Conservation (phyloP, 2,797 vertebrate genomes). For the Falco peregrinus region DNA sequence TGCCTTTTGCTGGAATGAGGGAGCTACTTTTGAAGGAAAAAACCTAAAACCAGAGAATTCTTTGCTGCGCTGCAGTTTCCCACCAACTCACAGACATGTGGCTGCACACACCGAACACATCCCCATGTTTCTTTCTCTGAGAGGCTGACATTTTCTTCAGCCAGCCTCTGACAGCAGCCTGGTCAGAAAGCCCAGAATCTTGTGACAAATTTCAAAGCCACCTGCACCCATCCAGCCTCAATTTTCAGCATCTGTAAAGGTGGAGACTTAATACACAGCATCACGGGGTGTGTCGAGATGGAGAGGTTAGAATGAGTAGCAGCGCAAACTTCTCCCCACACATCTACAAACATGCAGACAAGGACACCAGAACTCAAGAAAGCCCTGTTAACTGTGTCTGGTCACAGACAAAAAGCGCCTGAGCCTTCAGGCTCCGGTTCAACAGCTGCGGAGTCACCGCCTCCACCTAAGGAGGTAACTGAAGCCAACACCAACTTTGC, state of each 20-base stretch:
- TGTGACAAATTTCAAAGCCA: background rate
- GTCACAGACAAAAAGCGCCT: rapidly evolving
- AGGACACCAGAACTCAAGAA: background rate
- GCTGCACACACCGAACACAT: background rate
- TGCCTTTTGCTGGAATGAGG: background rate
- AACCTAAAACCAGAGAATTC: background rate
- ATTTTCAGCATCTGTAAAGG: background rate
- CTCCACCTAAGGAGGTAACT: background rate
- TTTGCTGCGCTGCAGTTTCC: background rate
- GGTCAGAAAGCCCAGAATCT: background rate
- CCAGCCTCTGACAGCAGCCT: background rate
- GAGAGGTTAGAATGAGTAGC: background rate
- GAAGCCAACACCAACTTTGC: background rate
- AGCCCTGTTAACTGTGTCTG: background rate
- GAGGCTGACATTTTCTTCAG: background rate
- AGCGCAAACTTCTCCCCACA: background rate
- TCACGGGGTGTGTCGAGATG: background rate
- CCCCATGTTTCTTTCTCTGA: background rate
- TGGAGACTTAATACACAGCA: background rate
- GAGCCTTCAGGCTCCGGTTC: background rate
- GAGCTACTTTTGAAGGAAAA: background rate
- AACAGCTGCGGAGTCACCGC: background rate
- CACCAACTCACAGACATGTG: rapidly evolving
- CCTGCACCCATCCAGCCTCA: background rate
- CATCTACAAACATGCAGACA: background rate